Percentiles rank a stretch among this genome's conserved stretches.
Evolutionary conservation across 1,140 invertebrate genomes (phyloP).

Genomic region (Sarcophaga bullata): DNA sequence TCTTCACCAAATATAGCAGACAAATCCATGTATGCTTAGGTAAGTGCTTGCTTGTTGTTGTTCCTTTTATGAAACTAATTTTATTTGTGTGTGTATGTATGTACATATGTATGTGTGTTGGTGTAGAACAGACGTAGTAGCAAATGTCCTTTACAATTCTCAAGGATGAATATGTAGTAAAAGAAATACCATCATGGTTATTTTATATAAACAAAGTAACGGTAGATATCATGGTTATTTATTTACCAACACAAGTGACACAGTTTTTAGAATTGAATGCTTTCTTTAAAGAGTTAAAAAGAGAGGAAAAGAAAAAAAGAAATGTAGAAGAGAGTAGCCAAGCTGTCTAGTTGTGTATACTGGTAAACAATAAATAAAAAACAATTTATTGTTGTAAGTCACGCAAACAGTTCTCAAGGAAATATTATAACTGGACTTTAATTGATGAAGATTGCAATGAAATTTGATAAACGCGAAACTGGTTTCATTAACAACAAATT

Average conservation of each 20-base stretch:
- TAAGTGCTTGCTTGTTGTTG: no score
- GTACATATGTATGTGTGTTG: no score
- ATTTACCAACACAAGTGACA: background rate
- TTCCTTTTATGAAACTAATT: no score
- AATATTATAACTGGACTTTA: constrained; percentile 17
- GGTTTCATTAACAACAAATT: background rate
- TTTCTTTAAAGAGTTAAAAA: no score
- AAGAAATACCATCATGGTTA: background rate
- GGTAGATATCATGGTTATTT: background rate
- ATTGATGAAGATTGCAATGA: constrained; percentile 12
- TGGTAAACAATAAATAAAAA: background rate
- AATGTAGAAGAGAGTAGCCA: background rate
- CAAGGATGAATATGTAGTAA: constrained; percentile 14
- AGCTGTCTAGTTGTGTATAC: background rate
- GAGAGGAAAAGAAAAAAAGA: no score
- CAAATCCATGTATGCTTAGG: no score
- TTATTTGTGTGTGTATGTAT: no score
- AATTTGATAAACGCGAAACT: background rate
- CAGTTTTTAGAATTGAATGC: background rate
- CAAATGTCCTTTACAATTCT: constrained; percentile 6
- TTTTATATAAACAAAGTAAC: background rate
- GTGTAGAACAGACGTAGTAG: no score
- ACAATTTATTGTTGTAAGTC: background rate
- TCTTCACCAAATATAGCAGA: no score
- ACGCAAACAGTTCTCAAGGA: constrained; percentile 1